Evolutionary conservation across 1,140 invertebrate species (phyloP).

Genomic region (Charaxes varanes): DNA sequence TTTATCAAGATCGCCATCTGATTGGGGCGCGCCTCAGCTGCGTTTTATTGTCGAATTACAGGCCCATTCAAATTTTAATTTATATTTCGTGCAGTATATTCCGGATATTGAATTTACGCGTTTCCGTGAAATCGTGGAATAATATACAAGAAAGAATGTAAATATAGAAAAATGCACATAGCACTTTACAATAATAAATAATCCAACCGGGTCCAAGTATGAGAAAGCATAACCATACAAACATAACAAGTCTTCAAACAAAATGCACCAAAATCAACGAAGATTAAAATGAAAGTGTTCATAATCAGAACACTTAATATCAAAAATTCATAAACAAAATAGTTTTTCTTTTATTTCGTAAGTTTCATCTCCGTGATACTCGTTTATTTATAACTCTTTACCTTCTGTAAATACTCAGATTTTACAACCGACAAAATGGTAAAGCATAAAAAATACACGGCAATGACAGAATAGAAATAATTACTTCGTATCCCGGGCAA

Average conservation of each 20-base stretch:
- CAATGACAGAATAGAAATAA: slow-evolving; percentile 73
- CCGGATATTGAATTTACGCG: slow-evolving; percentile 36
- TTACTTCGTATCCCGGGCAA: slow-evolving; percentile 71
- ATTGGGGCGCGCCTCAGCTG: slow-evolving; percentile 68
- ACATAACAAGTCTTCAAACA: too few species aligned
- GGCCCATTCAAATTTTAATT: slow-evolving; percentile 69
- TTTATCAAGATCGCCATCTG: slow-evolving; percentile 71
- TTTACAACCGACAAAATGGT: slow-evolving; percentile 46
- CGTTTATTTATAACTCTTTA: slow-evolving; percentile 8
- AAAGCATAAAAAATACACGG: slow-evolving; percentile 65
- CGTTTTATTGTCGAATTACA: slow-evolving; percentile 70
- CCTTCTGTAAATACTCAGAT: slow-evolving; percentile 15
- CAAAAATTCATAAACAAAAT: too few species aligned
- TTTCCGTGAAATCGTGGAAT: too few species aligned
- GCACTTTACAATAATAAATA: too few species aligned
- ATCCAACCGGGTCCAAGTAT: too few species aligned
- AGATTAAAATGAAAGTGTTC: too few species aligned
- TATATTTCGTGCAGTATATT: slow-evolving; percentile 46
- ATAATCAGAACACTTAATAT: too few species aligned
- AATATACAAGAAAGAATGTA: too few species aligned
- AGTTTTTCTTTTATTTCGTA: slow-evolving; percentile 1
- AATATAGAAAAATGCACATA: too few species aligned
- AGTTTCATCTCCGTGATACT: background rate
- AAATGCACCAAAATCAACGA: too few species aligned
- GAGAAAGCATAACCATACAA: too few species aligned